phyloP scores from a whole-genome alignment of 2,888 invertebrate species.

The Calephelis perditalis region DNA sequence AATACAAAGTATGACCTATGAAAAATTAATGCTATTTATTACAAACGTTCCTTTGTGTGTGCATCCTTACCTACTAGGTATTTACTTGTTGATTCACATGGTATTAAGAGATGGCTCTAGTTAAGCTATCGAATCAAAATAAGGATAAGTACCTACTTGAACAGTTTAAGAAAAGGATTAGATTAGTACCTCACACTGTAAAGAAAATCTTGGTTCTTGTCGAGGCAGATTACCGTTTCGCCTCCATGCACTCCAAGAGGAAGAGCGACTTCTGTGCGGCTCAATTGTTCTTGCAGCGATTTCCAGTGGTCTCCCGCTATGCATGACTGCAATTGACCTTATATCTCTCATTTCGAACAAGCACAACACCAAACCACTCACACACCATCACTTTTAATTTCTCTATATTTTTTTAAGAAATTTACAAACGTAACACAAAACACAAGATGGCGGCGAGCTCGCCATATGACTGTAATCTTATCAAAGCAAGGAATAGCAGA shows the following conservation, averaged over 20 bases:
- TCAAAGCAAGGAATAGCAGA: conserved; percentile 54
- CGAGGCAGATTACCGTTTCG: conserved; percentile 46
- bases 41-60: too few relatives aligned
- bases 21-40: too few relatives aligned
- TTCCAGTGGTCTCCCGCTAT: conserved; percentile 51
- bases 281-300: conserved; percentile 36
- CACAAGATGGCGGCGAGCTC: conserved; percentile 44
- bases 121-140: too few relatives aligned
- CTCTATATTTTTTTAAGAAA: conserved; percentile 17
- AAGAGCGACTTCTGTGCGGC: conserved; percentile 52
- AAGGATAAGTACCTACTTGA: too few relatives aligned
- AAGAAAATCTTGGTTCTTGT: conserved; percentile 58
- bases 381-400: conserved; percentile 52
- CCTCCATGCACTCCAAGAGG: conserved; percentile 57
- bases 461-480: conserved; percentile 72
- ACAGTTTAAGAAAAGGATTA: not conserved
- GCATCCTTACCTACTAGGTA: too few relatives aligned
- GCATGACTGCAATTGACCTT: conserved; percentile 48
- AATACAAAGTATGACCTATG: too few relatives aligned
- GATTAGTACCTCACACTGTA: conserved; percentile 56
- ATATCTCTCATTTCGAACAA: conserved; percentile 55
- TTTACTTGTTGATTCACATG: too few relatives aligned
- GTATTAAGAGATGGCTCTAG: too few relatives aligned
- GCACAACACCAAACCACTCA: conserved; percentile 34
- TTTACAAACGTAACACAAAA: conserved; percentile 33